Evolutionary conservation across 2,113 vertebrate species (phyloP).

Genomic region (Silurus meridionalis): DNA sequence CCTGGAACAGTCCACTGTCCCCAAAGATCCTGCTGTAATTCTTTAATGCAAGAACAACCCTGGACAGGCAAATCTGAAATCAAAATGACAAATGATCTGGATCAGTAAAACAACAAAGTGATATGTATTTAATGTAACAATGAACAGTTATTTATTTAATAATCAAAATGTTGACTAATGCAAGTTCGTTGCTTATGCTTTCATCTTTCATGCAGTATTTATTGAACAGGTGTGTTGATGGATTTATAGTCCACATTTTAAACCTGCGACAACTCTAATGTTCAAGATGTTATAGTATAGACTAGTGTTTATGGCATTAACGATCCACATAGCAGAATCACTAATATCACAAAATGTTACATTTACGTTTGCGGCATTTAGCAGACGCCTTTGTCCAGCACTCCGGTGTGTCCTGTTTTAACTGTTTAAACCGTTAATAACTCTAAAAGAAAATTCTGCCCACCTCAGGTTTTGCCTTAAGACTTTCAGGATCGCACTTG

Average conservation of each 20-base stretch:
- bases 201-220: not conserved
- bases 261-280: not conserved
- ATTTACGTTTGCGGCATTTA: no score
- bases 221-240: not conserved
- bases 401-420: not conserved
- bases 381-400: no score
- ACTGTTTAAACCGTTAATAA: not conserved
- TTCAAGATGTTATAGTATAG: no score
- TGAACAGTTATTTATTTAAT: not conserved
- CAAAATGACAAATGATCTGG: not conserved
- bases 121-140: not conserved
- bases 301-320: not conserved
- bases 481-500: slow-evolving; percentile 62
- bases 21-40: slow-evolving; percentile 59
- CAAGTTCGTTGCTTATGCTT: not conserved
- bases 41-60: slow-evolving; percentile 58
- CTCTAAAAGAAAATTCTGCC: not conserved
- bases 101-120: not conserved
- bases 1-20: slow-evolving; percentile 32
- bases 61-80: slow-evolving; percentile 64
- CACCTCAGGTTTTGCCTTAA: slow-evolving; percentile 55
- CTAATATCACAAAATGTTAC: no score
- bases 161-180: not conserved
- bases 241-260: not conserved
- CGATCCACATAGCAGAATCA: not conserved